Evolutionary conservation across 37 sponge, comb jelly and placozoan genomes (phyloP), one percentile per base, ranked within the genome.

Genomic region (Beroe forskalii): DNA sequence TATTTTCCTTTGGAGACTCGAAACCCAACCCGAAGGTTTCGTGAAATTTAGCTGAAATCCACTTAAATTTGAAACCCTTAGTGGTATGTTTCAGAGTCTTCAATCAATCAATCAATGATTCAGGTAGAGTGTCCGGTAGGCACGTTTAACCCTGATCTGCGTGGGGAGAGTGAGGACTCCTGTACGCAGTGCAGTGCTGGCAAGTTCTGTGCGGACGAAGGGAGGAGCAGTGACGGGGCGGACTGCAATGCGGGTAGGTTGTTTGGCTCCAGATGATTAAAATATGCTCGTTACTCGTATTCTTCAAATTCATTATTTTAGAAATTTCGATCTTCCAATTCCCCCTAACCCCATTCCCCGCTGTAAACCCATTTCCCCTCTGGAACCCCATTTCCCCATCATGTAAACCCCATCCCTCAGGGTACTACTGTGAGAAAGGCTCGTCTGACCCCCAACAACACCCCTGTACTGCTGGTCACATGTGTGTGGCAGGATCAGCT

Each of bases 181-280:
- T 91, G 92, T 32, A 31, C 23, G 35, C 4, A 22, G 66, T 91
- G 92, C 41, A 89, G 43, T 20, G 90, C 90, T 3, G 92, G 92
- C 3, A 90, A 55, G 40, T 91, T 62, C 67, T 91, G 92, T 44
- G 17, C 90, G 89, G 41, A 62, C 1, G 42, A 40, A 3, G 92
- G 92, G 14, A 32, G 38, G 33, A 75, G 39, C 20, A 76, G 20
- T 19, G 72, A 76, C 30, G 76, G 89, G 41, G 64, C 19, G 27
- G 90, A 90, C 33, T 91, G 92, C 42, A 12, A 90, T 4, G 89
- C 42, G 63, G 92, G 92, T 43, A 22, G 91, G 62, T 23, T 36
- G 9, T 36, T 24, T 24, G 60, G 17, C 60, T n/a, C n/a, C n/a
- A n/a, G n/a, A n/a, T n/a, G n/a, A n/a, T n/a, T n/a, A n/a, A n/a